phyloP scores from a whole-genome alignment of 92 coral and sea anemone species.

The Epizoanthus scotinus region DNA sequence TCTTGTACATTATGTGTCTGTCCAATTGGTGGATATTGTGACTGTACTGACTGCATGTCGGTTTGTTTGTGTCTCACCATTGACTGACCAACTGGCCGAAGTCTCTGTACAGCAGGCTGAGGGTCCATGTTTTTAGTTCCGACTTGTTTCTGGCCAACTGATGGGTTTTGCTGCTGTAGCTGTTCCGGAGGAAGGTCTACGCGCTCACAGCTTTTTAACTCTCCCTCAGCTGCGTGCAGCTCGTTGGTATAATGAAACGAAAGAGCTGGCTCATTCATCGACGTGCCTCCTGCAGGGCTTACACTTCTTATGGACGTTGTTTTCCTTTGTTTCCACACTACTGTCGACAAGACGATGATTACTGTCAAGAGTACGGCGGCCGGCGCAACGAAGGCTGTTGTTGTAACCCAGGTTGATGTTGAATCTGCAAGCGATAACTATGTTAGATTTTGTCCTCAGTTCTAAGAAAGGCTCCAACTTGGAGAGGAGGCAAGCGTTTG shows the following conservation, averaged over 20 bases:
- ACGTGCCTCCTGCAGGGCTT: not conserved
- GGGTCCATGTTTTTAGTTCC: too few species aligned
- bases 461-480: not conserved
- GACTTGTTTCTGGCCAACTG: not conserved
- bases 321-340: not conserved
- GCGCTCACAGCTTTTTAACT: not conserved
- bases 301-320: not conserved
- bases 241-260: not conserved
- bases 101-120: too few species aligned
- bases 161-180: not conserved
- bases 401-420: not conserved
- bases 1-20: too few species aligned
- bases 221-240: not conserved
- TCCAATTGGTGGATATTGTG: too few species aligned
- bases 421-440: not conserved
- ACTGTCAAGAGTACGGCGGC: not conserved
- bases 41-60: too few species aligned
- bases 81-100: too few species aligned
- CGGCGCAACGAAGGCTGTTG: not conserved
- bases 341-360: not conserved
- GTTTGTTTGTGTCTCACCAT: too few species aligned
- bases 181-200: not conserved
- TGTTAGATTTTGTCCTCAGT: not conserved
- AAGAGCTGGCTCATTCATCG: not conserved
- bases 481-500: not conserved